These are phyloP conservation scores for Drosophila lowei DNA, from an alignment of 1,140 invertebrate species.

Conservation along the genomic window DNA sequence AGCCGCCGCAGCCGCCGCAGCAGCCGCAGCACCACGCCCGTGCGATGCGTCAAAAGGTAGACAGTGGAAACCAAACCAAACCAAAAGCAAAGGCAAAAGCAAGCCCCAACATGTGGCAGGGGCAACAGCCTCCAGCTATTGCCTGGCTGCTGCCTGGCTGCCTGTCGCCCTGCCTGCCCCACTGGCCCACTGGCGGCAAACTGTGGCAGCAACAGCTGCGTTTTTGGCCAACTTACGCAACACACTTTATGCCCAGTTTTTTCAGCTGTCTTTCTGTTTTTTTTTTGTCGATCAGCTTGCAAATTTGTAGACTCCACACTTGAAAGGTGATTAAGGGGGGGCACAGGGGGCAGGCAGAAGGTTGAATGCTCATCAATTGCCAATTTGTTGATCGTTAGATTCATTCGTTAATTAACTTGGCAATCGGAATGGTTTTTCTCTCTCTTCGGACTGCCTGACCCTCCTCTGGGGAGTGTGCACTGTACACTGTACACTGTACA, in stretches of 20 bases:
- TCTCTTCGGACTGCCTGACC: background rate
- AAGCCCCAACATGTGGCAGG: slow-evolving; percentile 6
- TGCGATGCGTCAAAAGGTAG: slow-evolving; percentile 40
- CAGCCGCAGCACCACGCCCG: slow-evolving; percentile 33
- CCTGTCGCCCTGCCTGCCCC: slow-evolving; percentile 17
- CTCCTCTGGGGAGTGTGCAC: slow-evolving; percentile 4
- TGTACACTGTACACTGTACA: too few species aligned
- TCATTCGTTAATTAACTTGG: slow-evolving; percentile 69
- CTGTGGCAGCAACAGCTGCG: slow-evolving; percentile 37
- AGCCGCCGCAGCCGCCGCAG: background rate
- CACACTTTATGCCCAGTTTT: slow-evolving; percentile 23
- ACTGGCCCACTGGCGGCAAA: slow-evolving; percentile 39
- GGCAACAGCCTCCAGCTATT: slow-evolving; percentile 9
- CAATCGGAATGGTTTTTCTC: slow-evolving; percentile 60
- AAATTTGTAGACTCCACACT: slow-evolving; percentile 44
- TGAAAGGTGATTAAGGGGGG: slow-evolving; percentile 52
- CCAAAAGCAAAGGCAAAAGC: slow-evolving; percentile 4
- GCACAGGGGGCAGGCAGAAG: background rate
- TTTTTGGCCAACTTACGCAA: slow-evolving; percentile 60
- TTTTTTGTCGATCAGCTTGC: slow-evolving; percentile 33
- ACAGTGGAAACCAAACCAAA: slow-evolving; percentile 3
- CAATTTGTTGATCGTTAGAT: slow-evolving; percentile 58
- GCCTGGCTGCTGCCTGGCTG: slow-evolving; percentile 11
- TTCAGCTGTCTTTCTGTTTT: background rate
- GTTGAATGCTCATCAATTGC: slow-evolving; percentile 63